These are phyloP conservation scores for Oasisia sp. DNA, from an alignment of 2,888 invertebrate species.

Conservation along the genomic window DNA sequence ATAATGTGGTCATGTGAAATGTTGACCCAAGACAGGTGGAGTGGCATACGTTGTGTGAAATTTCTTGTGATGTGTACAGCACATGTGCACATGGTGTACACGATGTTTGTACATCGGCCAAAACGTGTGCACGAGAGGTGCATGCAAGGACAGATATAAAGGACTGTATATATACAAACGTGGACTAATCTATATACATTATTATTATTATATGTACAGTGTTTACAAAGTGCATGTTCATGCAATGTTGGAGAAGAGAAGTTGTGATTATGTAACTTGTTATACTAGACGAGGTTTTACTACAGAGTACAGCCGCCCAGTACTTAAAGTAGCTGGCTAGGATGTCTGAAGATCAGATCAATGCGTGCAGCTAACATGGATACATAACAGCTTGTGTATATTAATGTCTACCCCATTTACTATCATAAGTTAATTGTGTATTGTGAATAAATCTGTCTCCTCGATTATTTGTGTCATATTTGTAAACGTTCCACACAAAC, in stretches of 20 bases:
- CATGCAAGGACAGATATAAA: neutral
- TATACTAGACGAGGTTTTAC: too few species aligned
- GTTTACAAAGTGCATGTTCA: neutral
- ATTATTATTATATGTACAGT: neutral
- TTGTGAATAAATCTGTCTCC: slow-evolving; percentile 12
- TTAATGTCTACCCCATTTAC: neutral
- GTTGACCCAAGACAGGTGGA: too few species aligned
- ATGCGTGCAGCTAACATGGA: neutral
- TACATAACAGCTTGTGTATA: neutral
- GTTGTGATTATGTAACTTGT: neutral
- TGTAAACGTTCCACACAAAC: neutral
- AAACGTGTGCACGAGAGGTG: neutral
- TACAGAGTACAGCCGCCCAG: neutral
- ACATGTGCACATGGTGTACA: neutral
- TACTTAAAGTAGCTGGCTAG: neutral
- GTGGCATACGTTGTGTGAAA: neutral
- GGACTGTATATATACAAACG: neutral
- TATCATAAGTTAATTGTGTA: neutral
- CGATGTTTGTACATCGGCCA: neutral
- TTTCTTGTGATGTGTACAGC: neutral
- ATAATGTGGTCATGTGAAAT: neutral
- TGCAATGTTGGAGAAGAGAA: neutral
- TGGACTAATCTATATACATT: neutral
- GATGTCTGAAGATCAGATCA: neutral
- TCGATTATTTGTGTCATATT: neutral